Evolutionary conservation across 2,888 invertebrate species (phyloP), one percentile per base, ranked within the genome.

Genomic region (Leucozona laternaria): DNA sequence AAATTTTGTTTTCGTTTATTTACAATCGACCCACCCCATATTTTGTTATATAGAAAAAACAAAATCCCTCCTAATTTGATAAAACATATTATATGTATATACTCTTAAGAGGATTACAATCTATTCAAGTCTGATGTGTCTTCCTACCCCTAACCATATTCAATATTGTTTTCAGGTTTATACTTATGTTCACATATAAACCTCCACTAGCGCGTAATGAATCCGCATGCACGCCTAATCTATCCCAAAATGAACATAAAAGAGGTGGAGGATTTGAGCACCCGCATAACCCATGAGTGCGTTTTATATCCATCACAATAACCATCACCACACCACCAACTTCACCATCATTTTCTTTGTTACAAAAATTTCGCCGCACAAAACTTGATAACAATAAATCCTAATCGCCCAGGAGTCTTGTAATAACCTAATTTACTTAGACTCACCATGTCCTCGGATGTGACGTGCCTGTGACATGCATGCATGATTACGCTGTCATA

Each of bases 401-500:
- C 86, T 86, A 86, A 86, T 86, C 86, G 75, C 75, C 75, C 78
- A 68, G 57, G 66, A 79, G 78, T 79, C 78, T 66, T 78, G 64
- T 82, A 86, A 86, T 86, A 86, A 86, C 86, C 86, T 86, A 86
- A 86, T 86, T 86, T 86, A 81, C 86, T 81, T 82, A 75, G 60
- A 68, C 68, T 22, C 60, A 40, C 20, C 40, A 60, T 53, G 53
- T 66, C 64, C 45, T 43, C 10, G 37, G 10, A 3, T n/a, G 15
- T 50, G 68, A 68, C 68, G 53, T 68, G 68, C 37, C 64, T 34
- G 79, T 82, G 86, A 81, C 86, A 79, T 82, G 86, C 78, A 86
- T 86, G 78, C 86, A 71, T 71, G 81, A 75, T 60, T 78, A 86
- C 50, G 62, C 72, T 55, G 5, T 79, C 71, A 48, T 80, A 58